Evolutionary conservation across 2,113 vertebrate genomes (phyloP).

Genomic region (Triplophysa rosa): DNA sequence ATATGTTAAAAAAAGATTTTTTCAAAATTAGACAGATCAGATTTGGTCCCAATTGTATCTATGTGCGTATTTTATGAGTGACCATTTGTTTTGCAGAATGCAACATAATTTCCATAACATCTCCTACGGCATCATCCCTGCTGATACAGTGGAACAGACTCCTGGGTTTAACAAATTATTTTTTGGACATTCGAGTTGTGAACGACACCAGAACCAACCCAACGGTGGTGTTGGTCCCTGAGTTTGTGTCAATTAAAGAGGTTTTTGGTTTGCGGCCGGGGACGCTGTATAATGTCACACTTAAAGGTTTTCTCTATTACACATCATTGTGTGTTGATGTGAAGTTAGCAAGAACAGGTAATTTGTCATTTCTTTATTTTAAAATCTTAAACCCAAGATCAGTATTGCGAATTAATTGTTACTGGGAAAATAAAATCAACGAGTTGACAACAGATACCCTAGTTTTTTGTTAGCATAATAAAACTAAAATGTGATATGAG

Average conservation of each 20-base stretch:
- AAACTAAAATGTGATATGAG: neutral
- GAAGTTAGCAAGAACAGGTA: slow-evolving; percentile 62
- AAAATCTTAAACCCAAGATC: neutral
- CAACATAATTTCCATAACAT: slow-evolving; percentile 61
- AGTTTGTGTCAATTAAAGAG: neutral
- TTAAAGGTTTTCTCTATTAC: slow-evolving; percentile 69
- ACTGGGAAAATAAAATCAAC: neutral
- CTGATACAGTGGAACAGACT: slow-evolving; percentile 64
- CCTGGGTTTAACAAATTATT: slow-evolving; percentile 57
- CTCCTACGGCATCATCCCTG: slow-evolving; percentile 63
- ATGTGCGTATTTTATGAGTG: neutral
- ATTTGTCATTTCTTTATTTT: neutral
- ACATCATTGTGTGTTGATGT: slow-evolving; percentile 50
- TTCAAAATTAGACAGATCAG: neutral
- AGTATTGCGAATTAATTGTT: neutral
- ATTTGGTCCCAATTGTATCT: neutral
- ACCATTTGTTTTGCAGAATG: slow-evolving; percentile 58
- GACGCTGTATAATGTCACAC: slow-evolving; percentile 65
- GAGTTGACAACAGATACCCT: neutral
- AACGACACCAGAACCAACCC: slow-evolving; percentile 59
- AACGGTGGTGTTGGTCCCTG: slow-evolving; percentile 52
- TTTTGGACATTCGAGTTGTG: slow-evolving; percentile 71
- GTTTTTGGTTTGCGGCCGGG: slow-evolving; percentile 66
- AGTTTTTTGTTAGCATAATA: neutral
- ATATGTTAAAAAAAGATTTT: neutral